Evolutionary conservation across 2,113 vertebrate species (phyloP).

Genomic region (Ciconia stormi): DNA sequence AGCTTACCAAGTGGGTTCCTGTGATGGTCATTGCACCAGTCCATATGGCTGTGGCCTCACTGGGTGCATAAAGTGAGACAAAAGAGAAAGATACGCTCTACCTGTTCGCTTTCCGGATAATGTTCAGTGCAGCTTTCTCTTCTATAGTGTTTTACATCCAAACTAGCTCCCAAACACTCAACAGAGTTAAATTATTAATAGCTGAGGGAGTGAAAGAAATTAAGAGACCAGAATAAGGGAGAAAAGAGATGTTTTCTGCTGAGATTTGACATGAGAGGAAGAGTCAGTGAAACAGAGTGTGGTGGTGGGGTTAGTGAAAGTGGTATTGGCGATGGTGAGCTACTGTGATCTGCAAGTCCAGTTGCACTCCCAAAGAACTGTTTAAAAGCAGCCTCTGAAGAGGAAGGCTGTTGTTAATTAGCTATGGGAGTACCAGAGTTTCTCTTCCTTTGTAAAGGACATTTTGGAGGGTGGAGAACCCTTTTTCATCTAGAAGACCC

Average conservation of each 20-base stretch:
- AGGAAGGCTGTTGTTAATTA: not conserved
- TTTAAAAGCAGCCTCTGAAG: not conserved
- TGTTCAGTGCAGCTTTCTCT: not conserved
- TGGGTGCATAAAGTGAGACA: not conserved
- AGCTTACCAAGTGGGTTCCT: not conserved
- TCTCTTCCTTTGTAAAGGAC: not conserved
- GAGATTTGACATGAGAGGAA: slow-evolving; percentile 9
- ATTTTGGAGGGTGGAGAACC: not conserved
- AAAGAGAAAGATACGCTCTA: not conserved
- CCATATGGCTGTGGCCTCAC: not conserved
- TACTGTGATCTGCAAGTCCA: not conserved
- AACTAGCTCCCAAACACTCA: not conserved
- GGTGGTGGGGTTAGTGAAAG: not conserved
- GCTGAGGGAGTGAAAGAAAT: not conserved
- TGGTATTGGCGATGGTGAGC: fast-evolving
- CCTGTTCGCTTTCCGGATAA: not conserved
- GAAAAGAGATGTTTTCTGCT: not conserved
- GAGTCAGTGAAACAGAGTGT: not conserved
- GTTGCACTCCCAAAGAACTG: not conserved
- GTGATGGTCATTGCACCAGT: not conserved
- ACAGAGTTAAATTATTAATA: slow-evolving; percentile 22
- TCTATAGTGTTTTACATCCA: not conserved
- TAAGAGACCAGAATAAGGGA: not conserved
- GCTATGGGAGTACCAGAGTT: not conserved
- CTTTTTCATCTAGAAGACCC: not conserved